Conservation (phyloP, 2,888 invertebrate species). For the Monoplex corrugatus region DNA sequence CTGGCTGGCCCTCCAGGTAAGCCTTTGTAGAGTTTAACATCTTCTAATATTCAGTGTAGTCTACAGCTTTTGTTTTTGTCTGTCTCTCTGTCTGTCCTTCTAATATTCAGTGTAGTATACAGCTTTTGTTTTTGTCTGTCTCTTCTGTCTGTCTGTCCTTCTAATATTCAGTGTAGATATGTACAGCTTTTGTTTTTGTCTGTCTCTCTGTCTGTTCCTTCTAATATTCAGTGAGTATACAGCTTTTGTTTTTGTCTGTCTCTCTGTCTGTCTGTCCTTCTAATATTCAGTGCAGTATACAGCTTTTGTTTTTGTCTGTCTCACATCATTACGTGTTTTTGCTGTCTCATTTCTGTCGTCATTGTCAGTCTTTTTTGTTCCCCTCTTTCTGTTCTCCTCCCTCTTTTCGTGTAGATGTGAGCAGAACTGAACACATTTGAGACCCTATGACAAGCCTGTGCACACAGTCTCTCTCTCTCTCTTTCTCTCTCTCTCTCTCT, state of each 20-base stretch:
- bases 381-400: background rate
- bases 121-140: background rate
- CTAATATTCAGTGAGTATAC: background rate
- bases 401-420: background rate
- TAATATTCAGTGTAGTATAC: background rate
- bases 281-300: background rate
- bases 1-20: slow-evolving; percentile 92
- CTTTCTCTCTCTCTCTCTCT: background rate
- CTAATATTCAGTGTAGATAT: background rate
- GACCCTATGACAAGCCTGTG: no score
- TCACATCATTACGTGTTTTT: no score
- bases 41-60: no score
- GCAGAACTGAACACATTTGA: no score
- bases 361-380: background rate
- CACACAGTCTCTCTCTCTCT: slow-evolving; percentile 1
- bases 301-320: background rate
- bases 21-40: slow-evolving; percentile 77
- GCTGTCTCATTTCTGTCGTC: background rate
- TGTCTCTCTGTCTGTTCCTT: background rate
- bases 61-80: no score
- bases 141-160: background rate
- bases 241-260: background rate
- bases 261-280: background rate
- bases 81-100: background rate
- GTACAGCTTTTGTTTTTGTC: background rate